Evolutionary conservation across 1,140 invertebrate genomes (phyloP).

Genomic region (Dendroctonus ponderosae): DNA sequence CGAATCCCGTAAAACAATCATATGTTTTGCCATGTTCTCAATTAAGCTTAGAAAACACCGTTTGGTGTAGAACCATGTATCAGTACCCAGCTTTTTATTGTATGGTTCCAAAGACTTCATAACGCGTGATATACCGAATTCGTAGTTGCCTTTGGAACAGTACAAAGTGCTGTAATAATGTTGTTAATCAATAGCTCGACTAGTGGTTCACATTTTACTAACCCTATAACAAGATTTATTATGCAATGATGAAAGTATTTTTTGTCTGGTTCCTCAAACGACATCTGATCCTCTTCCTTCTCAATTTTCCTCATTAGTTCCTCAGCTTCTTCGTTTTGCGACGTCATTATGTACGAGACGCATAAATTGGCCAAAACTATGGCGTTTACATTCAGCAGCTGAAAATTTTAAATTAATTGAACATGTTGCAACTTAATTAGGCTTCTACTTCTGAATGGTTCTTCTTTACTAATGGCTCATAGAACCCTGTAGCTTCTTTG

Average conservation of each 20-base stretch:
- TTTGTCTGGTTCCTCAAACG: slow-evolving; percentile 90
- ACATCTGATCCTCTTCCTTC: slow-evolving; percentile 92
- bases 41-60: slow-evolving; percentile 90
- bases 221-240: slow-evolving; percentile 97
- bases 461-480: slow-evolving; percentile 97
- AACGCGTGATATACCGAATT: slow-evolving; percentile 98
- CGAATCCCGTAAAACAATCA: slow-evolving; percentile 84
- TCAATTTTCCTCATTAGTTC: slow-evolving; percentile 98
- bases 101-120: slow-evolving; percentile 96
- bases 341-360: slow-evolving; percentile 99
- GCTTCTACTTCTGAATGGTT: slow-evolving; percentile 82
- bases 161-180: slow-evolving; percentile 74
- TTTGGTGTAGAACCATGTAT: slow-evolving; percentile 98
- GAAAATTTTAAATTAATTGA: slow-evolving; percentile 34
- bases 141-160: slow-evolving; percentile 98
- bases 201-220: slow-evolving; percentile 34
- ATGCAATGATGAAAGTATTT: slow-evolving; percentile 98
- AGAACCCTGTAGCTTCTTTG: slow-evolving; percentile 96
- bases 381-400: slow-evolving; percentile 92
- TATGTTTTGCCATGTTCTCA: slow-evolving; percentile 89
- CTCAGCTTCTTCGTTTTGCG: slow-evolving; percentile 98
- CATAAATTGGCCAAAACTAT: slow-evolving; percentile 98
- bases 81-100: slow-evolving; percentile 91
- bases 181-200: slow-evolving; percentile 6
- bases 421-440: neutral